Conservation (phyloP, 2,888 invertebrate species). For the Cancer borealis region DNA sequence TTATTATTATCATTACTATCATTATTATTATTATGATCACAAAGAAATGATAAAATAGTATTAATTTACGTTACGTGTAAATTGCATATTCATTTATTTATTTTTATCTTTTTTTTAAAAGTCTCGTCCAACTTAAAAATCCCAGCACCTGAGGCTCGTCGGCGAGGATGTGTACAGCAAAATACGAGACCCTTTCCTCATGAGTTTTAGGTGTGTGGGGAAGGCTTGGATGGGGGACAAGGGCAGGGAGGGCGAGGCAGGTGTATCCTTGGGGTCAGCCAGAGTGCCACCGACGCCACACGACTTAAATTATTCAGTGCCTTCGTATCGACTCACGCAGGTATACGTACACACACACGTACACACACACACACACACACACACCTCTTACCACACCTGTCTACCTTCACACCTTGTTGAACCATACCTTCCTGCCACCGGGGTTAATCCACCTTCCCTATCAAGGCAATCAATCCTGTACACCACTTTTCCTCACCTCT, state of each 20-base stretch:
- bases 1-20: too few relatives aligned
- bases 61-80: too few relatives aligned
- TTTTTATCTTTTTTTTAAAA: too few relatives aligned
- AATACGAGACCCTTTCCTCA: too few relatives aligned
- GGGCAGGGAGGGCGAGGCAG: neutral
- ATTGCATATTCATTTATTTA: too few relatives aligned
- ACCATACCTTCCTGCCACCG: neutral
- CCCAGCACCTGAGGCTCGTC: too few relatives aligned
- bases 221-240: neutral
- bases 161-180: too few relatives aligned
- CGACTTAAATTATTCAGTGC: constrained; percentile 54
- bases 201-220: too few relatives aligned
- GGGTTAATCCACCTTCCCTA: neutral
- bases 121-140: too few relatives aligned
- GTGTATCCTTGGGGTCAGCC: neutral
- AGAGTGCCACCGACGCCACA: constrained; percentile 44
- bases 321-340: constrained; percentile 52
- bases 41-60: too few relatives aligned
- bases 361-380: neutral
- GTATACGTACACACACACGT: neutral
- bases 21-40: too few relatives aligned
- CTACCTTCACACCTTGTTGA: neutral
- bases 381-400: neutral
- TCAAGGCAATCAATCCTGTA: neutral
- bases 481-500: neutral